Base-by-base conservation (phyloP, 2,113 vertebrate species). In the Eulemur macaco region DNA sequence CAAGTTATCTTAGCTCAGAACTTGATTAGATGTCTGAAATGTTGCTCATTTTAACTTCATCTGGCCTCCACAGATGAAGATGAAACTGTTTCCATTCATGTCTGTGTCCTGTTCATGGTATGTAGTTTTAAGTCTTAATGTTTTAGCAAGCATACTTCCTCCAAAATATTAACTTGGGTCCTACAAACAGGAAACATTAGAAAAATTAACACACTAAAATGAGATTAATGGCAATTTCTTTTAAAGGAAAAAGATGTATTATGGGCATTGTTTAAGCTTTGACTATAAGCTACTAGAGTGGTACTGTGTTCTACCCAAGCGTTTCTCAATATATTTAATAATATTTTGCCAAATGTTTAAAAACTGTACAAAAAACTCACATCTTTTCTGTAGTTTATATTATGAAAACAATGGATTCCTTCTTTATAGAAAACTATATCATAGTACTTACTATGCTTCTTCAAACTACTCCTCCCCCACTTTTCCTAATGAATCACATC, bases 191-290 rank as follows among this genome's bases (percentile, higher is more conserved):
- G 29, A 54, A 86, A 56, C 56, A 89, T 50, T 15, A 74, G 23
- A 87, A 89, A 78, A 89, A 60, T 74, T 83, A 86, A 68, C 10
- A 84, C 83, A 89, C 21, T 42, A 71, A 94, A 94, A 34, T 76
- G 52, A 95, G 42, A 93, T 50, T 7, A 76, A 78, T 15, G 8
- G 27, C 25, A 45, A 91, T 31, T 31, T 71, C 77, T 76, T 91
- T 66, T 69, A 39, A 73, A 45, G 54, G 66, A 82, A 84, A 77
- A 80, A 89, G 14, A 54, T 52, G 6, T 69, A 81, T 69, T 73
- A 86, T 29, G 34, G 39, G 29, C n/a, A 71, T 71, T 68, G 27
- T 86, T 71, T 69, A n/a, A 97, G 8, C 29, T 89, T 29, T 64
- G 37, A 86, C n/a, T 69, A 37, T 15, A 87, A 80, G 39, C 15